Base-by-base conservation (phyloP, 2,888 invertebrate species). In the Augiades crinisus region DNA sequence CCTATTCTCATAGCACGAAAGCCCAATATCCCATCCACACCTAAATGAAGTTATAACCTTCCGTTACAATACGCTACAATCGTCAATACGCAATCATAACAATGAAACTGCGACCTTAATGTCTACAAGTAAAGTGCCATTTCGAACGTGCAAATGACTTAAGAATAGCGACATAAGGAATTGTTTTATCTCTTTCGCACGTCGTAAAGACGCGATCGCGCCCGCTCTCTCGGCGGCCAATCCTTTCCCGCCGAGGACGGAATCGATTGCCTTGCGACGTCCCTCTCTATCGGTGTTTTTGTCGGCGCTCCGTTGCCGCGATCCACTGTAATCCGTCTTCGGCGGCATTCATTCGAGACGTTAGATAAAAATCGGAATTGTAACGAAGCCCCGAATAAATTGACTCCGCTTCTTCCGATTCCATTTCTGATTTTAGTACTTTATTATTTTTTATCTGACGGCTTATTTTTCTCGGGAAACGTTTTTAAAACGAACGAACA, bases 141-240 rank as follows among this genome's bases (percentile, higher is more conserved):
- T 86, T 81, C 68, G 73, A 76, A 73, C 74, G 78, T 71, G 75
- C 74, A 68, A 81, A 81, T 75, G 78, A 76, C 82, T 83, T 82
- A 86, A 85, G 87, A 86, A 88, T 81, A 84, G 87, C 80, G 79
- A 85, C 87, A 80, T 87, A 87, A 88, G 86, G 87, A 87, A 87
- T 82, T 82, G 81, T 80, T 85, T 81, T 85, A 85, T 86, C 89
- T 88, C 89, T 81, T 82, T 88, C 85, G 74, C 86, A 83, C 87
- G 76, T 86, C 80, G 75, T 86, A 80, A 87, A 84, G 79, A 82
- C 75, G 70, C 55, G 65, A 73, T 86, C 71, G 72, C 70, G 74
- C 75, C 70, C 67, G 67, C 86, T 84, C 83, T 67, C 75, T 88
- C 76, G 68, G 61, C 63, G 64, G 64, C 68, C 77, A 75, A 74